A percentile compares a stretch with the other conserved stretches of the same genome.
phyloP scores from a whole-genome alignment of 2,113 vertebrate genomes.

The Glaucidium brasilianum region DNA sequence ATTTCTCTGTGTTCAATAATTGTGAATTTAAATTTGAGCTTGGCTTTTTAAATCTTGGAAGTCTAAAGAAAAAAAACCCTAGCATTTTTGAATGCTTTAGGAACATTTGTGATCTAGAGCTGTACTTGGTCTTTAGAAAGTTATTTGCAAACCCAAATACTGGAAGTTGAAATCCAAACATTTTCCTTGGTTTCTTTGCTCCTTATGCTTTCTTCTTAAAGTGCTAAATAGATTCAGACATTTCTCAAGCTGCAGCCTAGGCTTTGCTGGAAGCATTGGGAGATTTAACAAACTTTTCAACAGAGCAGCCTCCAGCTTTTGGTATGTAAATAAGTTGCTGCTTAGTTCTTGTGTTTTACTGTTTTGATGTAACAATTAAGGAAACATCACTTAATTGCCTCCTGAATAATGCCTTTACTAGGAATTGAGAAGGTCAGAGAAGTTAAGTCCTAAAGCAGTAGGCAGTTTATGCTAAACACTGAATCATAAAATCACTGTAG shows the following conservation, averaged over 20 bases:
- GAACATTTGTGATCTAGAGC: background rate
- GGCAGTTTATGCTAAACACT: background rate
- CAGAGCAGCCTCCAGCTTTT: background rate
- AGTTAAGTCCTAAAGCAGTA: background rate
- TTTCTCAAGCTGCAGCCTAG: background rate
- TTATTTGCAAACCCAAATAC: background rate
- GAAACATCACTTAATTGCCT: background rate
- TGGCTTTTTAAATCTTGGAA: background rate
- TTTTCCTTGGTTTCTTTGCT: constrained; percentile 14
- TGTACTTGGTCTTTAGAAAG: background rate
- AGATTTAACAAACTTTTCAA: background rate
- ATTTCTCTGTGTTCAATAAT: background rate
- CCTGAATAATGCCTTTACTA: background rate
- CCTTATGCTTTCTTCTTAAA: constrained; percentile 15
- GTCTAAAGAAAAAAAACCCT: background rate
- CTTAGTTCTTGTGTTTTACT: background rate
- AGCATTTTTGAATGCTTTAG: background rate
- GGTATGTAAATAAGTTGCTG: constrained; percentile 1
- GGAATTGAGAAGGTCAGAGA: background rate
- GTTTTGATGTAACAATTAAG: background rate
- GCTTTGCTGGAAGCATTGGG: background rate
- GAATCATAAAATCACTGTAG: background rate
- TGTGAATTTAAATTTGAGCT: background rate
- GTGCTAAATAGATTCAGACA: background rate
- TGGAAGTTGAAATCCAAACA: constrained; percentile 35